These are phyloP conservation scores for Micrasema longulum DNA, from an alignment of 1,140 invertebrate genomes.

Conservation along the genomic window DNA sequence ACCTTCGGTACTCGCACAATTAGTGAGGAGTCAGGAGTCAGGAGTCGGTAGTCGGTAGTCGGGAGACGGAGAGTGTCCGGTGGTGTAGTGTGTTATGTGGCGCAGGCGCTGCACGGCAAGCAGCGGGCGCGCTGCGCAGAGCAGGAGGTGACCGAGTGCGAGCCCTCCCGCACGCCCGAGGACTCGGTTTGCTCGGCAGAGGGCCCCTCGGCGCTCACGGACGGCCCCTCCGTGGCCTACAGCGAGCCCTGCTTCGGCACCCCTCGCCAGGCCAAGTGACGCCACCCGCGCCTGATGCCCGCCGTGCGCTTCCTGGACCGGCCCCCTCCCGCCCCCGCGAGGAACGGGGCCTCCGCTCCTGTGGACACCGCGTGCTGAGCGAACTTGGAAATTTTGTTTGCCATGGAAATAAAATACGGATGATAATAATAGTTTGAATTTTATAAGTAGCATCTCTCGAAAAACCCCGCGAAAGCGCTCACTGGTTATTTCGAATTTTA, in stretches of 20 bases:
- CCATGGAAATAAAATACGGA: no score
- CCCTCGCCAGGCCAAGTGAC: slow-evolving; percentile 53
- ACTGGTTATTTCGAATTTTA: no score
- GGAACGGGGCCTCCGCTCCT: neutral
- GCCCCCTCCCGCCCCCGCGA: neutral
- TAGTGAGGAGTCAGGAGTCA: no score
- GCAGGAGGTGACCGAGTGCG: slow-evolving; percentile 74
- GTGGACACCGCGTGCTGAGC: slow-evolving; percentile 23
- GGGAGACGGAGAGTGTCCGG: neutral
- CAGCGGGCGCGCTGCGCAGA: slow-evolving; percentile 68
- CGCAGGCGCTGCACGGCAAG: slow-evolving; percentile 73
- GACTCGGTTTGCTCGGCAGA: slow-evolving; percentile 83
- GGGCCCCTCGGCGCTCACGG: slow-evolving; percentile 71
- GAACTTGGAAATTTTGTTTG: no score
- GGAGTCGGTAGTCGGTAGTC: neutral
- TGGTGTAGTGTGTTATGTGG: slow-evolving; percentile 44
- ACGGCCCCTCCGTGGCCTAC: slow-evolving; percentile 57
- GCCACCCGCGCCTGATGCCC: slow-evolving; percentile 45
- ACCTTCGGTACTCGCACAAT: no score
- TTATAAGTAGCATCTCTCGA: no score
- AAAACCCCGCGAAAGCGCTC: no score
- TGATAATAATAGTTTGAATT: no score
- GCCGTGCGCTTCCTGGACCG: slow-evolving; percentile 42
- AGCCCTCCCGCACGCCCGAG: slow-evolving; percentile 75
- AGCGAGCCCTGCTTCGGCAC: slow-evolving; percentile 54